Conservation (phyloP, 2,113 vertebrate genomes). For the Pseudonaja textilis region DNA sequence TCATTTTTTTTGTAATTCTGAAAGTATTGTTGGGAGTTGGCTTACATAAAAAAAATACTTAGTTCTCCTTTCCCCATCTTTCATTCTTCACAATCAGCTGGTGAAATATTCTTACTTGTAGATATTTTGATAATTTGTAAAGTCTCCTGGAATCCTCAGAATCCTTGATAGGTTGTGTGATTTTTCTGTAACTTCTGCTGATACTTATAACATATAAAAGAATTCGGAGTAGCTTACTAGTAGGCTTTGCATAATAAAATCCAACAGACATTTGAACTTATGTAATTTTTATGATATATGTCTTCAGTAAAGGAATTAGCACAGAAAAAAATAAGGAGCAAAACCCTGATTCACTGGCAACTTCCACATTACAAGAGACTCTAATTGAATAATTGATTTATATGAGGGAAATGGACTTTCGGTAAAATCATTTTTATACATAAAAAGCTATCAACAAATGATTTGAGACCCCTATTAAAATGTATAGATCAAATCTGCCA, state of each 20-base stretch:
- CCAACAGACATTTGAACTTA: slow-evolving; percentile 40
- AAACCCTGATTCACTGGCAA: slow-evolving; percentile 12
- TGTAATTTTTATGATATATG: slow-evolving; percentile 42
- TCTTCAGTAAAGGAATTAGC: slow-evolving; percentile 32
- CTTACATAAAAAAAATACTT: not conserved
- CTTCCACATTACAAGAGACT: slow-evolving; percentile 3
- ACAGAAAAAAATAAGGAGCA: not conserved
- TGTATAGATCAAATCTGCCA: not conserved
- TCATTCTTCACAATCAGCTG: not conserved
- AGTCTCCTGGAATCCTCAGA: not conserved
- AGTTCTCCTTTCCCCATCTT: not conserved
- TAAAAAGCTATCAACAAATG: not conserved
- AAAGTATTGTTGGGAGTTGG: not conserved
- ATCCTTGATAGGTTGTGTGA: not conserved
- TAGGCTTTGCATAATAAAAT: slow-evolving; percentile 53
- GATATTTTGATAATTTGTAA: not conserved
- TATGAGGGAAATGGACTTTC: not conserved
- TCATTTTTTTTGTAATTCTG: not conserved
- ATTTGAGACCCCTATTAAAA: not conserved
- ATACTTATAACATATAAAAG: not conserved
- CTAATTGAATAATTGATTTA: not conserved
- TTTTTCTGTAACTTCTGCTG: slow-evolving; percentile 37
- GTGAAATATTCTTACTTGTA: not conserved
- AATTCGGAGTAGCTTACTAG: slow-evolving; percentile 12
- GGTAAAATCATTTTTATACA: not conserved